Percentiles rank a stretch among this genome's conserved stretches.
Conservation (phyloP, 2,797 vertebrate species). For the Melanogrammus aeglefinus region DNA sequence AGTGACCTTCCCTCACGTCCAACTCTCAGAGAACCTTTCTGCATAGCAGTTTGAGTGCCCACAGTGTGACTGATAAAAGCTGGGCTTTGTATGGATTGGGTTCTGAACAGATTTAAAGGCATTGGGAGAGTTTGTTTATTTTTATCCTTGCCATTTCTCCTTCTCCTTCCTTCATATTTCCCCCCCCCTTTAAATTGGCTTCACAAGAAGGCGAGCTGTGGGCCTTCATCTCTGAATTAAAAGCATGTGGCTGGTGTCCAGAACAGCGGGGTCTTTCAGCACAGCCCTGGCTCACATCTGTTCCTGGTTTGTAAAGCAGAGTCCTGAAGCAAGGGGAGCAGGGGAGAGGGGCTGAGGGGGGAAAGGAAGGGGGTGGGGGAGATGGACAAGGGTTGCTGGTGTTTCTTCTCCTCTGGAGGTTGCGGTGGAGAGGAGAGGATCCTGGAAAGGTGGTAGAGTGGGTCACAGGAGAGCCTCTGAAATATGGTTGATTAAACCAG, state of each 20-base stretch:
- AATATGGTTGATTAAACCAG: conserved; percentile 36
- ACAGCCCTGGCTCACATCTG: conserved; percentile 78
- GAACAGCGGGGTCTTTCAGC: conserved; percentile 86
- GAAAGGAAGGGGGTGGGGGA: conserved; percentile 49
- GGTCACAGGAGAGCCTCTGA: conserved; percentile 24
- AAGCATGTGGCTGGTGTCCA: conserved; percentile 83
- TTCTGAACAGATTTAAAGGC: conserved; percentile 71
- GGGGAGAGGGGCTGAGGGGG: conserved; percentile 62
- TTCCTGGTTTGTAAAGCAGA: conserved; percentile 80
- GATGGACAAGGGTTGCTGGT: conserved; percentile 37
- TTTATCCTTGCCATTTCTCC: conserved; percentile 31
- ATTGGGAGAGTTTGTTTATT: conserved; percentile 72
- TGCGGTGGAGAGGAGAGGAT: conserved; percentile 39
- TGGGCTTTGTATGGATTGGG: conserved; percentile 58
- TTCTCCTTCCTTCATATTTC: conserved; percentile 18
- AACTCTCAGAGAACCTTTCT: neutral
- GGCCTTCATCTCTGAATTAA: conserved; percentile 84
- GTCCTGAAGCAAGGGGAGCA: conserved; percentile 61
- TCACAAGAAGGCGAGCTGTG: conserved; percentile 77
- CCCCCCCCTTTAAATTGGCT: conserved; percentile 72
- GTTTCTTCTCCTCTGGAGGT: conserved; percentile 47
- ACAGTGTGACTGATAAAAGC: conserved; percentile 40
- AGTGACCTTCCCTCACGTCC: neutral
- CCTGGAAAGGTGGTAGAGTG: conserved; percentile 50
- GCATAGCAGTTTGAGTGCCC: neutral